A percentile compares a stretch with the other conserved stretches of the same genome.
Conservation (phyloP, 2,113 vertebrate genomes). For the Phaetusa simplex region DNA sequence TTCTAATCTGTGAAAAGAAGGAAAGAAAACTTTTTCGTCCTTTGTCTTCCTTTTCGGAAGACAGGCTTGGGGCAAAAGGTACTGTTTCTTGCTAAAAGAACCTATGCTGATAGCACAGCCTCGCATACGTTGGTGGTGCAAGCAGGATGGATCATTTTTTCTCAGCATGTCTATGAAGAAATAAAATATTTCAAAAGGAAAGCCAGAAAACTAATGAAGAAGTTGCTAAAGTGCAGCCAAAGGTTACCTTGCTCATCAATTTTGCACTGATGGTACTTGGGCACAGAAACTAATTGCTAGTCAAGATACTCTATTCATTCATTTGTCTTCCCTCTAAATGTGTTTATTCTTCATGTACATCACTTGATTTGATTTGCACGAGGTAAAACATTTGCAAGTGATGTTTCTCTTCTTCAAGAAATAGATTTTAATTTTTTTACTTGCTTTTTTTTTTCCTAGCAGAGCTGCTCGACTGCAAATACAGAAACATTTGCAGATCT, state of each 20-base stretch:
- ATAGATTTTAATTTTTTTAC: constrained; percentile 48
- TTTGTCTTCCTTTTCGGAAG: neutral
- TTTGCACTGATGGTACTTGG: constrained; percentile 56
- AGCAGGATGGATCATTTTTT: neutral
- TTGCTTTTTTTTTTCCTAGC: neutral
- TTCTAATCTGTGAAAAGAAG: neutral
- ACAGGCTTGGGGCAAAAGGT: neutral
- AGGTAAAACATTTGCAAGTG: constrained; percentile 67
- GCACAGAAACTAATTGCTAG: constrained; percentile 65
- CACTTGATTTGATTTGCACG: constrained; percentile 72
- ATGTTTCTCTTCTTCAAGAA: constrained; percentile 50
- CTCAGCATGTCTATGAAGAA: neutral
- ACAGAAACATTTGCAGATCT: constrained; percentile 37
- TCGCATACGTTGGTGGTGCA: neutral
- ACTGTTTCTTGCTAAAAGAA: neutral
- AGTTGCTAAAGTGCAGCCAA: constrained; percentile 66
- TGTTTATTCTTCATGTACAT: constrained; percentile 69
- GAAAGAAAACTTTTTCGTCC: neutral
- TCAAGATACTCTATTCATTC: constrained; percentile 56
- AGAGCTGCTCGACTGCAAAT: constrained; percentile 11
- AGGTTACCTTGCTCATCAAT: constrained; percentile 62
- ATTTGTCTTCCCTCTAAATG: constrained; percentile 61
- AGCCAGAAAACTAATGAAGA: constrained; percentile 60
- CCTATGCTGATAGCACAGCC: neutral
- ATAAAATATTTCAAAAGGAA: constrained; percentile 54